Base-by-base conservation (phyloP, 2,113 vertebrate genomes). In the Fukomys damarensis region DNA sequence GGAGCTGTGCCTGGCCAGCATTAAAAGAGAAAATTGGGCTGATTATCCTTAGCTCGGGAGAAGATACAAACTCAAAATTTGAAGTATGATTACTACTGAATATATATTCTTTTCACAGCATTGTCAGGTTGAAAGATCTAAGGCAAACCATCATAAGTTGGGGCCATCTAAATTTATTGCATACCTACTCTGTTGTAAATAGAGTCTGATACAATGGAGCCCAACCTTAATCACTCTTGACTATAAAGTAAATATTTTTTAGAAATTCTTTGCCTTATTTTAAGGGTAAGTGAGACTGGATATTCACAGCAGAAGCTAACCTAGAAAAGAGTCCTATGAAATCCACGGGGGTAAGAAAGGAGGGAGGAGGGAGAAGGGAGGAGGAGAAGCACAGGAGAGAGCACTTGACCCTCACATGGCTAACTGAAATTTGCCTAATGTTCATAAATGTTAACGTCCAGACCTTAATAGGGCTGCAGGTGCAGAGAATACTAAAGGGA, bases 341-440 rank as follows among this genome's bases (percentile, higher is more conserved):
- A 56, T 54, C 4, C 32, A 38, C 3, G 0, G 0, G 12, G 10
- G 79, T 61, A 61, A 0, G 1, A 24, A 79, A 11, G 56, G 26
- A 35, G n/a, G 20, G 2, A 46, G n/a, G 54, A 41, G 43, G 5
- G 3, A 6, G 12, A 56, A 22, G 14, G 11, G n/a, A n/a, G n/a
- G n/a, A n/a, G n/a, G n/a, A n/a, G n/a, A 35, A 54, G 6, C 52
- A 30, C 3, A 56, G n/a, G 19, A 12, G 20, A 19, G 30, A 3
- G 13, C 4, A 1, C 22, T 41, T 46, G 16, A 52, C 24, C 41
- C 32, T 81, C 2, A 6, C 7, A 0, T 1, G 59, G 46, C 59
- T 89, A 96, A 94, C 17, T 94, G 72, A 59, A 96, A 95, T 91
- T 79, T 79, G 52, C 74, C 24, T 80, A 24, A 81, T 84, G 30